Base-by-base conservation (phyloP, 1,140 invertebrate species). In the Drosophila sechellia region DNA sequence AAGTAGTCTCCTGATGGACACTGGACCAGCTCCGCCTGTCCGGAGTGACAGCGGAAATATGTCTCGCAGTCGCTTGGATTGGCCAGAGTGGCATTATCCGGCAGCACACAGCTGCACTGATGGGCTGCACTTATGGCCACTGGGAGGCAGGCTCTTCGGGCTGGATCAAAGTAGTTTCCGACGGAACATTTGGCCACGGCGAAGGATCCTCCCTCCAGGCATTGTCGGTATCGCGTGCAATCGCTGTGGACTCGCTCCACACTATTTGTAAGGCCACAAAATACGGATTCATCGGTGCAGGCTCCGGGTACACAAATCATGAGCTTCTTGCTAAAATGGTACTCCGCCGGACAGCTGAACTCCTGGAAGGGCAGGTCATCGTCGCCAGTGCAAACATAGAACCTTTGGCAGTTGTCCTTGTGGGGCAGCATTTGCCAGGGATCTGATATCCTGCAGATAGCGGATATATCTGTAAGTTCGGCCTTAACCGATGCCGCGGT, bases 51-150 rank as follows among this genome's bases (percentile, higher is more conserved):
- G 4, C 61, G 55, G 69, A 83, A 90, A 15, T 84, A 90, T 5
- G 79, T 90, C 10, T 79, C 61, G 42, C 87, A 90, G n/a, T 90
- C 72, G 12, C 50, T 46, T 3, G 49, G 12, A 53, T 90, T 89
- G 6, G 48, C 6, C 34, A 90, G 34, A 10, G 63, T 72, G 1
- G 85, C 48, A 13, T 89, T 54, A 1, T 81, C 60, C 11, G 84
- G 86, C 35, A 90, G 39, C 15, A 90, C 34, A 43, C 85, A 90
- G 52, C 78, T 89, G 59, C 85, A 89, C 40, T 87, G 81, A 50
- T 84, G 80, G 0, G 49, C 59, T 0, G 84, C 50, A 10, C 65
- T 79, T 22, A 73, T 15, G 6, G 54, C 22, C 6, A 79, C 68
- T 4, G 84, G 81, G 3, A 76, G 31, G 55, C 85, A 90, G 13